phyloP scores from a whole-genome alignment of 1,140 invertebrate genomes.

The Ephestia elutella region DNA sequence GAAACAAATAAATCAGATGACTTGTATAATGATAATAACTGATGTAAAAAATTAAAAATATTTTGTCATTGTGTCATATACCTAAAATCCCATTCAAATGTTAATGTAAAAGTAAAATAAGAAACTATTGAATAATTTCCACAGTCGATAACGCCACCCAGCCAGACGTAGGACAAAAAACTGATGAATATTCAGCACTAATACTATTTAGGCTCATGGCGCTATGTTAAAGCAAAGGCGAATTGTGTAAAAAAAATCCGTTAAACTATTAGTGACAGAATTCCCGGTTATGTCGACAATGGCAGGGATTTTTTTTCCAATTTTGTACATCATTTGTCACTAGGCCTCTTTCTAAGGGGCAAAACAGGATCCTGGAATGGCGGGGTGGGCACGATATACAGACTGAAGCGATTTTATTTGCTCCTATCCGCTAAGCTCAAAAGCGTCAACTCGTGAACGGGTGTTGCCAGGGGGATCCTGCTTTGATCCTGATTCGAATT shows the following conservation, averaged over 20 bases:
- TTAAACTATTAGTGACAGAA: slow-evolving; percentile 36
- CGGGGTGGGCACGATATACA: slow-evolving; percentile 15
- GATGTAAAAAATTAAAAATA: too few species aligned
- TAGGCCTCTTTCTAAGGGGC: slow-evolving; percentile 36
- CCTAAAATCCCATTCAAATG: background rate
- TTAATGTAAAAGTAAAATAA: background rate
- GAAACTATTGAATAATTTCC: background rate
- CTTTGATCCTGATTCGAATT: too few species aligned
- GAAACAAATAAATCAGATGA: too few species aligned
- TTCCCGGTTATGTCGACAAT: slow-evolving; percentile 37
- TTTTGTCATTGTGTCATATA: too few species aligned
- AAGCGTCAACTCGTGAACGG: too few species aligned
- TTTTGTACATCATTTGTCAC: slow-evolving; percentile 60
- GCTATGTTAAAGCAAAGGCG: slow-evolving; percentile 5
- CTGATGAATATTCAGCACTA: slow-evolving; percentile 1
- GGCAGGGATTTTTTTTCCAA: slow-evolving; percentile 46
- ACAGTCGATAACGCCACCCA: slow-evolving; percentile 1
- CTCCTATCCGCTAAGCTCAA: too few species aligned
- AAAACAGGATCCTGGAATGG: slow-evolving; percentile 41
- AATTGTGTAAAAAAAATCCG: slow-evolving; percentile 27
- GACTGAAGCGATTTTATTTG: slow-evolving; percentile 11
- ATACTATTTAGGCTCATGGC: background rate
- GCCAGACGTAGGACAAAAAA: slow-evolving; percentile 2
- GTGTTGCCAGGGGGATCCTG: too few species aligned
- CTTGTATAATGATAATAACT: too few species aligned